Evolutionary conservation across 2,888 invertebrate genomes (phyloP), one percentile per base, ranked within the genome.

Genomic region (Oligia fasciuncula): DNA sequence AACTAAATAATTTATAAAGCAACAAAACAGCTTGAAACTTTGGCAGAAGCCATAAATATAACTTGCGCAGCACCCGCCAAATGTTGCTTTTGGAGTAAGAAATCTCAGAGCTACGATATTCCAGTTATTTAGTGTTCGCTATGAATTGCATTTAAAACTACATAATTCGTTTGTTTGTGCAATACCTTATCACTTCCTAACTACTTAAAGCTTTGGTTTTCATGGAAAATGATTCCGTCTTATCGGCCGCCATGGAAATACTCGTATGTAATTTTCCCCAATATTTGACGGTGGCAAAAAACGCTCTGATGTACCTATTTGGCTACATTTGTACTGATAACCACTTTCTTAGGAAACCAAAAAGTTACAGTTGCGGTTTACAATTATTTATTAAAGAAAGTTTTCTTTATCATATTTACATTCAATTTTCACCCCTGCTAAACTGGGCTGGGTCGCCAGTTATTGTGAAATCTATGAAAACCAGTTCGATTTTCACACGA

Each of bases 1-100:
- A 66, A 75, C 40, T 62, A 40, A 82, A 68, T 80, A 62, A 83
- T 77, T 68, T 68, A 80, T 68, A 83, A 77, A 68, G 77, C 46
- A 80, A 57, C 83, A 67, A 62, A 83, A 80, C 83, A 83, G 54
- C 78, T 77, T 62, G 19, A 68, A 80, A 80, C 78, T 80, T 80
- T 40, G 40, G 62, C 14, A 43, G 67, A 11, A 57, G 54, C 19
- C 19, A 68, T 83, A 40, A 67, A 83, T 83, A 69, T 83, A 69
- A 80, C 80, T 80, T 83, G 83, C 54, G 46, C 83, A 63, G 54
- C 23, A 35, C 40, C 29, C 46, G 77, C 17, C 46, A 54, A 77
- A 49, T 77, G 62, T 68, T 68, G 78, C n/a, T 82, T 82, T 76
- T 51, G 43, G 66, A 66, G 11, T 77, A 14, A 23, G 62, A 62